Evolutionary conservation across 2,888 invertebrate genomes (phyloP).

Genomic region (Epirrita christyi): DNA sequence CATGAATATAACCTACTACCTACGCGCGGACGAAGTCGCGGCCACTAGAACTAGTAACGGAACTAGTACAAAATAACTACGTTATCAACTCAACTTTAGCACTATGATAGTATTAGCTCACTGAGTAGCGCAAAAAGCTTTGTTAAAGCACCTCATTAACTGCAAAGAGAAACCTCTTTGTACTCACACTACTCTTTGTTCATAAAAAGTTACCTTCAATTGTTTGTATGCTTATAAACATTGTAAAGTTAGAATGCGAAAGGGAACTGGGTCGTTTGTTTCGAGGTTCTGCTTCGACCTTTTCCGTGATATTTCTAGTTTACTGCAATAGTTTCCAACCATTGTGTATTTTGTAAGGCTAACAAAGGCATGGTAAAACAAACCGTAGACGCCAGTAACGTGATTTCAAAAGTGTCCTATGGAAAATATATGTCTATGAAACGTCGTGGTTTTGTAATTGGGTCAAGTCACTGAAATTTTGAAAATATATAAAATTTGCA

Average conservation of each 20-base stretch:
- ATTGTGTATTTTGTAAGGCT: constrained; percentile 22
- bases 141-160: neutral
- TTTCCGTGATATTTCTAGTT: constrained; percentile 39
- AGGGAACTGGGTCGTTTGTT: constrained; percentile 36
- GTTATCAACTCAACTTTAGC: too few species aligned
- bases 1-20: too few species aligned
- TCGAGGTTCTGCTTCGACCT: constrained; percentile 28
- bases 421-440: too few species aligned
- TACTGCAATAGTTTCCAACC: constrained; percentile 29
- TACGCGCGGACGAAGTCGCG: too few species aligned
- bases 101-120: too few species aligned
- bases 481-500: too few species aligned
- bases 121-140: too few species aligned
- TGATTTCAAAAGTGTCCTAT: constrained; percentile 4
- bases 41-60: too few species aligned
- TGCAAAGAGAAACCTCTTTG: constrained; percentile 9
- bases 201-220: constrained; percentile 23
- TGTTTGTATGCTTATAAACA: constrained; percentile 30
- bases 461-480: neutral
- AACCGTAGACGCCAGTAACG: constrained; percentile 1
- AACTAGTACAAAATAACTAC: too few species aligned
- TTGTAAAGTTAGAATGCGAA: constrained; percentile 34
- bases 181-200: constrained; percentile 16
- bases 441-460: neutral
- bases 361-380: constrained; percentile 13